Evolutionary conservation across 2,888 invertebrate species (phyloP), one percentile per base, ranked within the genome.

Genomic region (Sarcophaga variegata): DNA sequence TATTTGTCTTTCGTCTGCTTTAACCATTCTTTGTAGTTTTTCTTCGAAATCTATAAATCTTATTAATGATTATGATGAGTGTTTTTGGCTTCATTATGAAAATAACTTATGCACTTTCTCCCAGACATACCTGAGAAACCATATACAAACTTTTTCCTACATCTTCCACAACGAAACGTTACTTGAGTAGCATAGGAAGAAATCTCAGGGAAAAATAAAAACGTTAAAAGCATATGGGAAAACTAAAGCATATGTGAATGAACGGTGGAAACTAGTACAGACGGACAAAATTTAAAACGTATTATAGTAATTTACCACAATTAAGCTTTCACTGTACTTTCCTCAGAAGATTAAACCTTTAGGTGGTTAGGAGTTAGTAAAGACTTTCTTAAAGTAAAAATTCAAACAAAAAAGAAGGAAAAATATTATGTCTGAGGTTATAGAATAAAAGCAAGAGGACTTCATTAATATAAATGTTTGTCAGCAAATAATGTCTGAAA

Each of bases 31-130:
- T 54, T 12, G 54, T 17, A 12, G 12, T 54, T 54, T 54, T 54
- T 14, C 54, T 22, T 62, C 27, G 47, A 64, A 81, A 78, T 79
- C 88, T 88, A 85, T 89, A 88, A 88, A 89, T 87, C 88, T 88
- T 84, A 85, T 89, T 89, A 88, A 88, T 88, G 88, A 89, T 88
- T 88, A 83, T 85, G 88, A 77, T 87, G 88, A 88, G 86, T 87
- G 85, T 78, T 81, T 54, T 62, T 81, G 79, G 75, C 74, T 85
- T 77, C 79, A 83, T 82, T 82, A 84, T 82, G 45, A 67, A 78
- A 82, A 82, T 75, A 82, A 82, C 70, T 81, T 85, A 82, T 82
- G 77, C 62, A 49, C 69, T 81, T 12, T 17, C 20, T 67, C 37
- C 45, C 17, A 54, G 54, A 70, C 37, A 6, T 80, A 74, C 71